phyloP scores from a whole-genome alignment of 2,797 vertebrate species.

The Onychomys torridus region DNA sequence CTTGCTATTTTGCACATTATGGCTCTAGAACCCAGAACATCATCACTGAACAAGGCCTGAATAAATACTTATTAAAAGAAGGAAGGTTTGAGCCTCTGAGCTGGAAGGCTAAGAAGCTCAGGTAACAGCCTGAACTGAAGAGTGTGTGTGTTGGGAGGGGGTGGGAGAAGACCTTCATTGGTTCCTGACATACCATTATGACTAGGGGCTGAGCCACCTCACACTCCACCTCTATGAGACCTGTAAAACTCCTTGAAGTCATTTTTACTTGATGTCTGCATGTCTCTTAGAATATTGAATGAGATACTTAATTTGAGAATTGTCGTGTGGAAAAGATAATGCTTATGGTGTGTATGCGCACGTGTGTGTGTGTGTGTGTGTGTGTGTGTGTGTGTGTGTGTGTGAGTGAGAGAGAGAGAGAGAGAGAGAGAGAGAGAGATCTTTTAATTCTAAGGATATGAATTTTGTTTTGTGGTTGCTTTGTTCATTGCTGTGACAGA shows the following conservation, averaged over 20 bases:
- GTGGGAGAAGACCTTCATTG: background rate
- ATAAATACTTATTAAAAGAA: background rate
- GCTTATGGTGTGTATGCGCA: fast-evolving
- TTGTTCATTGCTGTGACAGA: background rate
- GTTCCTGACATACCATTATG: background rate
- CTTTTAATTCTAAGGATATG: background rate
- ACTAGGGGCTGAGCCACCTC: background rate
- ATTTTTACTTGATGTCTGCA: background rate
- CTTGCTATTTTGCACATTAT: background rate
- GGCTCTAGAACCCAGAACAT: background rate
- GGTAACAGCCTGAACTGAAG: background rate
- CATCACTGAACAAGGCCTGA: background rate
- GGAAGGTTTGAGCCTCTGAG: background rate
- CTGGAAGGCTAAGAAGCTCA: background rate
- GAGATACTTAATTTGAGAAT: background rate
- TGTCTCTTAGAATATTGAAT: slow-evolving; percentile 15
- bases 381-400: background rate
- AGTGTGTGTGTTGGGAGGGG: background rate
- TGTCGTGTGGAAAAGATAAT: background rate
- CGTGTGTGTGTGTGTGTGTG: background rate
- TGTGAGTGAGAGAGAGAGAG: too few species aligned
- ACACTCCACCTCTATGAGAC: background rate
- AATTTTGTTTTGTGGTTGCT: background rate
- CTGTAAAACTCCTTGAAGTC: background rate
- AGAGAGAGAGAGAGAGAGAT: background rate